Percentiles rank a stretch among this genome's conserved stretches.
These are phyloP conservation scores for Blera fallax DNA, from an alignment of 2,888 invertebrate genomes.

Conservation along the genomic window DNA sequence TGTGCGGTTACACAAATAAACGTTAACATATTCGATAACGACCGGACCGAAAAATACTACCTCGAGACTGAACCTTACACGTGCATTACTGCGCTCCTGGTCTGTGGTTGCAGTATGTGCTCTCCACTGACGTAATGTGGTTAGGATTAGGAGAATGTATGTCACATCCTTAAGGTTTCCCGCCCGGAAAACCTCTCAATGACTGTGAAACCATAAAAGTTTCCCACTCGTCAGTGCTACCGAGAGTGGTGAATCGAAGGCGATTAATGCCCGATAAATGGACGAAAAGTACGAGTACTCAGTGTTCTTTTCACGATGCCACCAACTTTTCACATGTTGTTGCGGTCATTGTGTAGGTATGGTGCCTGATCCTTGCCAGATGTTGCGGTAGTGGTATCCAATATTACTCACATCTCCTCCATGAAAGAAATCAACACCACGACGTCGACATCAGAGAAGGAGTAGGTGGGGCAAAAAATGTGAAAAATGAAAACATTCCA, in stretches of 20 bases:
- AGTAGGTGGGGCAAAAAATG: not conserved
- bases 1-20: not conserved
- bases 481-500: slow-evolving; percentile 28
- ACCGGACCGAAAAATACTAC: not conserved
- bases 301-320: slow-evolving; percentile 12
- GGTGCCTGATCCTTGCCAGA: slow-evolving; percentile 3
- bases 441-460: not conserved
- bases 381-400: slow-evolving; percentile 9
- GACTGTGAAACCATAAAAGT: slow-evolving; percentile 18
- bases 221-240: slow-evolving; percentile 22
- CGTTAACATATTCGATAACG: not conserved
- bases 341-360: not conserved
- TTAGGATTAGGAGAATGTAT: not conserved
- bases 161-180: not conserved
- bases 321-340: not conserved
- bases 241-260: slow-evolving; percentile 10
- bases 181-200: not conserved
- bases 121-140: not conserved
- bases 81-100: not conserved
- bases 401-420: not conserved
- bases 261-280: slow-evolving; percentile 43
- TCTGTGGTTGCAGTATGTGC: slow-evolving; percentile 13
- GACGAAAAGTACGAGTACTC: not conserved
- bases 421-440: not conserved
- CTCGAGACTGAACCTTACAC: not conserved